Percentiles rank a stretch among this genome's conserved stretches.
Conservation (phyloP, 2,888 invertebrate species). For the Lingula anatina region DNA sequence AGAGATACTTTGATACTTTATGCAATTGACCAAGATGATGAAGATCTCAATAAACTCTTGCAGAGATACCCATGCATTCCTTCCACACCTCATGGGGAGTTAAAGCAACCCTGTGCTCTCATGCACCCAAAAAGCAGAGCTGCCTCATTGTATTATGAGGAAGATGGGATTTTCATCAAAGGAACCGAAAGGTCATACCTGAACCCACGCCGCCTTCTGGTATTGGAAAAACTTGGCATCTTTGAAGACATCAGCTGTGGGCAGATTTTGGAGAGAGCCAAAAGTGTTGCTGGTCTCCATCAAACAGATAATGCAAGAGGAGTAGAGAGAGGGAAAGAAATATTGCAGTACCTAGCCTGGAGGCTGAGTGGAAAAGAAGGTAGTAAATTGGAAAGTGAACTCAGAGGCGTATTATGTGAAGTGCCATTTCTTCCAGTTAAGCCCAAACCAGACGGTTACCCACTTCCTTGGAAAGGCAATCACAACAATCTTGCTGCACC, state of each 20-base stretch:
- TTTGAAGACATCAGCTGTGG: too few species aligned
- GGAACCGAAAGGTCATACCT: too few species aligned
- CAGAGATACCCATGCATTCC: conserved; percentile 18
- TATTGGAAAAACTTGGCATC: conserved; percentile 20
- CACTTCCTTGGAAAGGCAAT: too few species aligned
- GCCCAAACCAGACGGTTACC: too few species aligned
- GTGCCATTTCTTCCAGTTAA: too few species aligned
- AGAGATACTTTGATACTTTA: too few species aligned
- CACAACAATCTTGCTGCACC: too few species aligned
- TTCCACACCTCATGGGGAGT: conserved; percentile 17
- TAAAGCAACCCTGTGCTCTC: conserved; percentile 20
- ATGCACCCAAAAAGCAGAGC: conserved; percentile 20
- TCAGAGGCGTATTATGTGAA: too few species aligned
- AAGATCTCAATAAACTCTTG: too few species aligned
- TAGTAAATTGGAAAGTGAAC: too few species aligned
- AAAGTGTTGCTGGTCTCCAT: conserved; percentile 10
- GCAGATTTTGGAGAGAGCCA: conserved; percentile 17
- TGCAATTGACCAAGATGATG: too few species aligned
- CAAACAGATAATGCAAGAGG: conserved; percentile 2
- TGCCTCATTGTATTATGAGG: conserved; percentile 17
- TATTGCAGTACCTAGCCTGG: conserved; percentile 6
- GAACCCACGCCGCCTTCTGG: conserved; percentile 2
- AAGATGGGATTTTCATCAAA: conserved; percentile 26
- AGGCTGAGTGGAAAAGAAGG: too few species aligned
- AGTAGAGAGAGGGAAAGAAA: neutral